Evolutionary conservation across 2,797 vertebrate genomes (phyloP).

Genomic region (Tinamus major): DNA sequence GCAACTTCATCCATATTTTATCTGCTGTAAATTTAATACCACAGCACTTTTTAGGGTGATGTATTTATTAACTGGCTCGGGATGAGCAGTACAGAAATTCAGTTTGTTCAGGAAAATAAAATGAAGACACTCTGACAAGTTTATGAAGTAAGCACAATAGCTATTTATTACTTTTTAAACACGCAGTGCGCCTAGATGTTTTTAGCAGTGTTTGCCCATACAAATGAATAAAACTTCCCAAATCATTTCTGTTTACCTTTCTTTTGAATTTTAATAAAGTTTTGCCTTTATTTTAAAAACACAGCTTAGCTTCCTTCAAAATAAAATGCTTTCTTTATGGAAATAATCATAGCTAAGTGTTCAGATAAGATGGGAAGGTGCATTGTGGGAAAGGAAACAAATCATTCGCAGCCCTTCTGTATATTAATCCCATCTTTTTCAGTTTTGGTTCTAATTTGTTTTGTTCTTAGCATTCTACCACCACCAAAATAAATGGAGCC

Average conservation of each 20-base stretch:
- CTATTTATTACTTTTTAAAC: constrained; percentile 89
- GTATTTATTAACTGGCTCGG: constrained; percentile 95
- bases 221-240: constrained; percentile 80
- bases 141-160: constrained; percentile 94
- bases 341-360: constrained; percentile 70
- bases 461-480: constrained; percentile 59
- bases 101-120: constrained; percentile 93
- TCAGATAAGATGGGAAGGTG: constrained; percentile 33
- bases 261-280: constrained; percentile 80
- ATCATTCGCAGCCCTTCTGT: constrained; percentile 38
- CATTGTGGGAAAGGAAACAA: constrained; percentile 69
- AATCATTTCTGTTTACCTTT: constrained; percentile 75
- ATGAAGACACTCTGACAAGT: constrained; percentile 93
- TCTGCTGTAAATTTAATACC: constrained; percentile 89
- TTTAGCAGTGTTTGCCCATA: constrained; percentile 81
- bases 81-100: constrained; percentile 85
- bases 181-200: constrained; percentile 75
- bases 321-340: constrained; percentile 60
- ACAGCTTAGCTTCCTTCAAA: constrained; percentile 14
- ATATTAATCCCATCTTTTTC: constrained; percentile 72
- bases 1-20: constrained; percentile 98
- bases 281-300: constrained; percentile 72
- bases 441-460: constrained; percentile 72
- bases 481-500: constrained; percentile 47
- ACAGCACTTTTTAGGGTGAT: constrained; percentile 95